Base-by-base conservation (phyloP, 2,797 vertebrate genomes). In the Alosa sapidissima region DNA sequence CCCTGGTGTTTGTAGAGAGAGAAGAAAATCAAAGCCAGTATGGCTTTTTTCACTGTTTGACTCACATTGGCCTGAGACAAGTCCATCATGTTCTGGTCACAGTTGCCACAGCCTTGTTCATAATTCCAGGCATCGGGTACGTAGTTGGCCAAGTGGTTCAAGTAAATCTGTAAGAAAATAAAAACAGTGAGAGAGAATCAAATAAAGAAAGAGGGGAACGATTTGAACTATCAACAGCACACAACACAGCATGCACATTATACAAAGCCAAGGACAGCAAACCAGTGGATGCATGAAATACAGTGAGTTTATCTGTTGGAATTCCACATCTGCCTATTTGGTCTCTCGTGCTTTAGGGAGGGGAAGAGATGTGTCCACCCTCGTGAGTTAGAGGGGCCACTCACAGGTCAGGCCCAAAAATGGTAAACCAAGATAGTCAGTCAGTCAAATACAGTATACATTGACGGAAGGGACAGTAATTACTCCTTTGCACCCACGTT, bases 121-220 rank as follows among this genome's bases (percentile, higher is more conserved):
- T 95, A 97, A 86, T 96, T 98, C 98, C 98, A 99, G n/a, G 93
- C 89, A 85, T 98, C 97, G 83, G 98, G 98, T 72, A 99, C 93
- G 85, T 99, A 99, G 95, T 99, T 99, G 88, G 94, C 95, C 90
- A 99, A 95, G 91, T 98, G 98, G 94, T 99, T 99, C 88, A 99
- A 92, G 87, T 98, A 97, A 90, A 98, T 95, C 98, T 99, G 91
- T 78, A 47, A 78, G 2, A 75, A 86, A 65, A 88, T 89, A 83
- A 86, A 45, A 89, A 48, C 82, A 21, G 41, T 19, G 14, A 5
- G 5, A 78, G 41, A 78, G 36, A 47, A 47, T 78, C 41, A 24
- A 84, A 21, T 2, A 81, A 89, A 68, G 58, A 84, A 24, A 85
- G 65, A 16, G 72, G 28, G 81, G 33, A 9, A 78, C 75, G 52